Evolutionary conservation across 2,888 invertebrate species (phyloP).

Genomic region (Sinohyriopsis cumingii): DNA sequence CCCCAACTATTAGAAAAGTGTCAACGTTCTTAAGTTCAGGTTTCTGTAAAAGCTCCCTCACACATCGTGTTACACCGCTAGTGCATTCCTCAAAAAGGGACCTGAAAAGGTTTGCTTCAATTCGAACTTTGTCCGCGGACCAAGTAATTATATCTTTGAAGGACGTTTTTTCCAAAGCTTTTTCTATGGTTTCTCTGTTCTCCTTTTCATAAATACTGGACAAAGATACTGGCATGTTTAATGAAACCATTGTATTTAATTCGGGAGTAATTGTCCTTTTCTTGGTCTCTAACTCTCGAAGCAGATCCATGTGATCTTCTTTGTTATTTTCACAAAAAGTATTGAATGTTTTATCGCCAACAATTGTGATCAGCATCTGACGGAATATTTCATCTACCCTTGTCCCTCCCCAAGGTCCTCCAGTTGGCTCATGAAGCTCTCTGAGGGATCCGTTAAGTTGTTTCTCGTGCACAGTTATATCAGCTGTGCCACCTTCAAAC

Average conservation of each 20-base stretch:
- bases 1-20: slow-evolving; percentile 43
- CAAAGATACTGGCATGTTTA: slow-evolving; percentile 9
- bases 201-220: slow-evolving; percentile 23
- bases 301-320: slow-evolving; percentile 37
- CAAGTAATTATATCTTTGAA: slow-evolving; percentile 24
- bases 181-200: slow-evolving; percentile 15
- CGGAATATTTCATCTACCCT: slow-evolving; percentile 30
- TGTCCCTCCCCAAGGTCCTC: slow-evolving; percentile 37
- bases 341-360: slow-evolving; percentile 7
- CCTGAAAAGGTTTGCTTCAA: slow-evolving; percentile 29
- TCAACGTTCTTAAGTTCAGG: slow-evolving; percentile 24
- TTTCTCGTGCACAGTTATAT: slow-evolving; percentile 33
- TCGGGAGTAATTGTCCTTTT: slow-evolving; percentile 30
- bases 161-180: slow-evolving; percentile 2
- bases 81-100: slow-evolving; percentile 26
- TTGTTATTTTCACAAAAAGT: slow-evolving; percentile 15
- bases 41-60: slow-evolving; percentile 21
- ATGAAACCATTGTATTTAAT: slow-evolving; percentile 23
- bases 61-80: slow-evolving; percentile 29
- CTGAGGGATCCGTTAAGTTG: slow-evolving; percentile 18
- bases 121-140: slow-evolving; percentile 31
- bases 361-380: slow-evolving; percentile 18
- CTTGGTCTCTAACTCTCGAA: slow-evolving; percentile 43
- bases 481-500: slow-evolving; percentile 34
- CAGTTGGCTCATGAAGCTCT: slow-evolving; percentile 30